These are phyloP conservation scores for Eutrigla gurnardus DNA, from an alignment of 2,797 vertebrate genomes.

Conservation along the genomic window DNA sequence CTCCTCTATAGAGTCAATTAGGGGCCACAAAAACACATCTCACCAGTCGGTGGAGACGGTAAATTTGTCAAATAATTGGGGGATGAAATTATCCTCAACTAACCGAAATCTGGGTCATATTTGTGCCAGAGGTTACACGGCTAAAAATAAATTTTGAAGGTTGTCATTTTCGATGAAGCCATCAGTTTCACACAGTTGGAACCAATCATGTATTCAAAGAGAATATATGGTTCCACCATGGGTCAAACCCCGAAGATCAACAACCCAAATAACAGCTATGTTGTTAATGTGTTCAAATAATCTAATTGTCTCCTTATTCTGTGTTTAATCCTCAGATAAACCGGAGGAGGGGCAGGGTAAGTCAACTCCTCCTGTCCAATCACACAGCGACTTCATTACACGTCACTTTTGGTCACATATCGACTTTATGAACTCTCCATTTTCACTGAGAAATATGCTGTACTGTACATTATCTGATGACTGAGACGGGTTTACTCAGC, in stretches of 20 bases:
- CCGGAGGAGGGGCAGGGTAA: constrained; percentile 72
- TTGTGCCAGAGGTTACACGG: background rate
- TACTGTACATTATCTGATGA: constrained; percentile 14
- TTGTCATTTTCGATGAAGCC: background rate
- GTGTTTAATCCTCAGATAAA: constrained; percentile 65
- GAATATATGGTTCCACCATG: background rate
- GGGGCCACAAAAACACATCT: constrained; percentile 1
- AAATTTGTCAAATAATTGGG: background rate
- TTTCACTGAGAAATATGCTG: constrained; percentile 12
- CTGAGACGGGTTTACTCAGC: constrained; percentile 19
- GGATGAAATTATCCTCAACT: constrained; percentile 1
- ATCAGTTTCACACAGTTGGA: constrained; percentile 21
- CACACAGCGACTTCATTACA: constrained; percentile 55
- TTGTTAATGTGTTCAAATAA: background rate
- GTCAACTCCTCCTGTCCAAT: constrained; percentile 54
- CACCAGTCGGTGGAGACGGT: background rate
- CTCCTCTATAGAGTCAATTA: background rate
- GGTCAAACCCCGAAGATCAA: background rate
- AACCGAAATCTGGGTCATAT: background rate
- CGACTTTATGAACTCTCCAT: background rate
- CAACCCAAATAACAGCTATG: background rate
- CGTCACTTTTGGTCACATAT: constrained; percentile 56
- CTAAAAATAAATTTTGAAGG: constrained; percentile 22
- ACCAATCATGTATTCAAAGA: background rate
- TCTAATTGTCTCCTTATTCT: constrained; percentile 47